These are phyloP conservation scores for Diprion similis DNA, from an alignment of 1,140 invertebrate genomes.

Conservation along the genomic window DNA sequence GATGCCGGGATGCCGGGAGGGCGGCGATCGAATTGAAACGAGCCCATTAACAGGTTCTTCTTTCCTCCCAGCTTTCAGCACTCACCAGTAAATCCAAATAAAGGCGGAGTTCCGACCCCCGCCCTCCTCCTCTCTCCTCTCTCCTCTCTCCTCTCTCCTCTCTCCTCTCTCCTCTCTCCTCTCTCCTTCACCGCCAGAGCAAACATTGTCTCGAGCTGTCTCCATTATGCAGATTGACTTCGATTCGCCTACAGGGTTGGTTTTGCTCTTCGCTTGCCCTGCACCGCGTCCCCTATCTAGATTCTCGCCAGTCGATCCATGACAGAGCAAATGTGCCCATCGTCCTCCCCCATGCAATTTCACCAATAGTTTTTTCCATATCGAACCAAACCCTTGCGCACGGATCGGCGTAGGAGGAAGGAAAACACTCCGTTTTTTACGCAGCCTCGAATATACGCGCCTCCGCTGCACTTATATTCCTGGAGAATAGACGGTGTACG, in stretches of 20 bases:
- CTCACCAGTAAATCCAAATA: slow-evolving; percentile 23
- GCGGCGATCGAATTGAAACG: slow-evolving; percentile 56
- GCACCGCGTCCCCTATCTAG: too few species aligned
- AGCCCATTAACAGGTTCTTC: slow-evolving; percentile 61
- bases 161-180: slow-evolving; percentile 2
- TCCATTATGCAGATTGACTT: slow-evolving; percentile 63
- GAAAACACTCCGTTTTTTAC: not conserved
- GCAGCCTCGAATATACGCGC: not conserved
- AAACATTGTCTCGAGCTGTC: slow-evolving; percentile 59
- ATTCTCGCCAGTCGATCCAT: too few species aligned
- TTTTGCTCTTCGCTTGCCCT: not conserved
- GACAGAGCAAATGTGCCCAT: too few species aligned
- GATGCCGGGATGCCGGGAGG: slow-evolving; percentile 19
- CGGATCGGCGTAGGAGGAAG: not conserved
- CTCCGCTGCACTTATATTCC: not conserved
- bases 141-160: not conserved
- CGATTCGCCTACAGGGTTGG: slow-evolving; percentile 35
- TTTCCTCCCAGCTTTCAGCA: slow-evolving; percentile 33
- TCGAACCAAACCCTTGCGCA: slow-evolving; percentile 20
- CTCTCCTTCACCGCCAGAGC: slow-evolving; percentile 33
- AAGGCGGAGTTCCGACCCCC: slow-evolving; percentile 6
- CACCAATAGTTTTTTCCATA: slow-evolving; percentile 9
- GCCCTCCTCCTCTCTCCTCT: not conserved
- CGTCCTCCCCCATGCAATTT: not conserved
- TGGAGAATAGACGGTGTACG: not conserved